Conservation (phyloP, 2,888 invertebrate species). For the Parnassius mnemosyne region DNA sequence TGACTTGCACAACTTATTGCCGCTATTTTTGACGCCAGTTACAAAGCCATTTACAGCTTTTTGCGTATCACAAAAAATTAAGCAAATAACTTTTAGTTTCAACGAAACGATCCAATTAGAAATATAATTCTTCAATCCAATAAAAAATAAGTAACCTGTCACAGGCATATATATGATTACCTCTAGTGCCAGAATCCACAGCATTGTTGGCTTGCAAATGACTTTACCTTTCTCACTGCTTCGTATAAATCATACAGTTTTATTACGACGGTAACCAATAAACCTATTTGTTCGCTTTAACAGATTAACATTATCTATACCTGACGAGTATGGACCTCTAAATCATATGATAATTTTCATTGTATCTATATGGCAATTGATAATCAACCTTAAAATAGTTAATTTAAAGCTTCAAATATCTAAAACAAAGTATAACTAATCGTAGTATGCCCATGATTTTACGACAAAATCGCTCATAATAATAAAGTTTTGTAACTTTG, state of each 20-base stretch:
- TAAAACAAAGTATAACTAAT: not conserved
- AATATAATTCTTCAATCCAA: slow-evolving; percentile 14
- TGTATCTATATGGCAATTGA: slow-evolving; percentile 38
- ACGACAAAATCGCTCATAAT: not conserved
- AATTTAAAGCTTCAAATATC: slow-evolving; percentile 32
- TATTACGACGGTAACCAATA: slow-evolving; percentile 70
- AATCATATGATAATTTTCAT: slow-evolving; percentile 68
- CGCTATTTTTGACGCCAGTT: slow-evolving; percentile 54
- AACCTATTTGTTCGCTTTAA: slow-evolving; percentile 71
- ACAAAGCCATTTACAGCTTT: slow-evolving; percentile 29
- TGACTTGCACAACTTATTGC: slow-evolving; percentile 69
- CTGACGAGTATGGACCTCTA: slow-evolving; percentile 68
- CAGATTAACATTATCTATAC: slow-evolving; percentile 68
- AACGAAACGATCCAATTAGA: slow-evolving; percentile 14
- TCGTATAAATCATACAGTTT: slow-evolving; percentile 64
- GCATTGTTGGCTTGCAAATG: slow-evolving; percentile 45
- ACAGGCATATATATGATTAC: slow-evolving; percentile 36
- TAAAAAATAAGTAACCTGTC: slow-evolving; percentile 14
- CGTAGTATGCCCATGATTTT: not conserved
- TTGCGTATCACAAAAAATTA: slow-evolving; percentile 16
- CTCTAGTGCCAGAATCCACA: slow-evolving; percentile 38
- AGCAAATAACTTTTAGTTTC: slow-evolving; percentile 27
- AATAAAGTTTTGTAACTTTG: too few relatives aligned
- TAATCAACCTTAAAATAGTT: slow-evolving; percentile 34
- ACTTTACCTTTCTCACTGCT: slow-evolving; percentile 42